phyloP scores from a whole-genome alignment of 2,888 invertebrate species.

The Heliothis peltigera region DNA sequence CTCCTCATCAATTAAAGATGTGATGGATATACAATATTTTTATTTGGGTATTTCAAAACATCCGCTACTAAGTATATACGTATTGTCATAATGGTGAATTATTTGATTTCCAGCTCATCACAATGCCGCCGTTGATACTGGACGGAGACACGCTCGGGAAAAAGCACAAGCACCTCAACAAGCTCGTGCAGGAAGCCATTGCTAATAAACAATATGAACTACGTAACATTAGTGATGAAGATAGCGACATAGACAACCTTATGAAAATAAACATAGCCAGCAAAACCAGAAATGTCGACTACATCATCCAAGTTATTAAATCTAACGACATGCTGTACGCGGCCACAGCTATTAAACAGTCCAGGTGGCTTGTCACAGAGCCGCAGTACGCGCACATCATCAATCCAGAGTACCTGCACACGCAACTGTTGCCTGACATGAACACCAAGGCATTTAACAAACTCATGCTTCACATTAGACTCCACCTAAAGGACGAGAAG shows the following conservation, averaged over 20 bases:
- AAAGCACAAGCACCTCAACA: conserved; percentile 72
- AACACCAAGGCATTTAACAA: conserved; percentile 74
- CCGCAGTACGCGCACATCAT: conserved; percentile 74
- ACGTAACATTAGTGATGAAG: conserved; percentile 59
- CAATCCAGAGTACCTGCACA: conserved; percentile 76
- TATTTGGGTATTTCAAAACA: too few relatives aligned
- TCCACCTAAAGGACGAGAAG: conserved; percentile 73
- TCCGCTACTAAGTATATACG: too few relatives aligned
- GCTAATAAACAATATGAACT: conserved; percentile 51
- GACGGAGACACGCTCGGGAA: conserved; percentile 68
- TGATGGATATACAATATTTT: too few relatives aligned
- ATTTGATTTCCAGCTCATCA: conserved; percentile 43
- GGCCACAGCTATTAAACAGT: conserved; percentile 75
- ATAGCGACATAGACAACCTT: conserved; percentile 73
- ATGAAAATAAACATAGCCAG: conserved; percentile 78
- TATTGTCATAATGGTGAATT: not conserved
- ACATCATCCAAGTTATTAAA: conserved; percentile 73
- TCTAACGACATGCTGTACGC: conserved; percentile 77
- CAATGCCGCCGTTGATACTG: conserved; percentile 62
- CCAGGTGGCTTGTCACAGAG: conserved; percentile 78
- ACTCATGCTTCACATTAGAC: conserved; percentile 74
- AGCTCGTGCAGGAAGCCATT: conserved; percentile 65
- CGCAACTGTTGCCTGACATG: conserved; percentile 75
- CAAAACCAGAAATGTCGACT: conserved; percentile 70
- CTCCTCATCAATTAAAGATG: too few relatives aligned